These are phyloP conservation scores for Phycodurus eques DNA, from an alignment of 2,113 vertebrate species.

Conservation along the genomic window DNA sequence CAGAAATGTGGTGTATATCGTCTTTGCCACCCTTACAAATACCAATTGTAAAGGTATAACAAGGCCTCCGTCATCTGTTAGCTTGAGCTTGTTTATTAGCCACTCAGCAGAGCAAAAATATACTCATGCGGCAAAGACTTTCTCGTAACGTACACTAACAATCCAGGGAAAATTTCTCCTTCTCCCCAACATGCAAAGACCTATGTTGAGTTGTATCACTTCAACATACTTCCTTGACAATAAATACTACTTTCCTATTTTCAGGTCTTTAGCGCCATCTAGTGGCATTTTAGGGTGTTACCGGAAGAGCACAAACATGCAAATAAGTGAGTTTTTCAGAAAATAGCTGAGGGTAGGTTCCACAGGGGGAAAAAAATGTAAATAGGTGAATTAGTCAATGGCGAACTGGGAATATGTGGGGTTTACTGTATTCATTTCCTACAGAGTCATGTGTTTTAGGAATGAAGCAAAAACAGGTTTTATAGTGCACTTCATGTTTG, in stretches of 20 bases:
- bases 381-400: background rate
- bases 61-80: no score
- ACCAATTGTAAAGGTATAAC: no score
- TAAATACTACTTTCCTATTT: background rate
- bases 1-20: no score
- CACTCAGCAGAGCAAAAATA: no score
- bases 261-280: no score
- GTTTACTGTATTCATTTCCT: conserved; percentile 6
- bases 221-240: background rate
- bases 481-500: conserved; percentile 46
- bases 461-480: conserved; percentile 28
- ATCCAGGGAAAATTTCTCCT: no score
- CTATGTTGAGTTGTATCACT: background rate
- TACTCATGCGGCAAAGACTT: no score
- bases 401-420: no score
- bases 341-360: background rate
- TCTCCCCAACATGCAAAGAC: no score
- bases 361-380: background rate
- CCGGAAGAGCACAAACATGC: background rate
- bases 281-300: background rate
- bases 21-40: no score
- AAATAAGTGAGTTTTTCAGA: background rate
- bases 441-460: conserved; percentile 12
- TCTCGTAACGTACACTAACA: no score
- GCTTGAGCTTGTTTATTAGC: no score